Conservation (phyloP, 1,140 invertebrate species). For the Chelonus insularis region DNA sequence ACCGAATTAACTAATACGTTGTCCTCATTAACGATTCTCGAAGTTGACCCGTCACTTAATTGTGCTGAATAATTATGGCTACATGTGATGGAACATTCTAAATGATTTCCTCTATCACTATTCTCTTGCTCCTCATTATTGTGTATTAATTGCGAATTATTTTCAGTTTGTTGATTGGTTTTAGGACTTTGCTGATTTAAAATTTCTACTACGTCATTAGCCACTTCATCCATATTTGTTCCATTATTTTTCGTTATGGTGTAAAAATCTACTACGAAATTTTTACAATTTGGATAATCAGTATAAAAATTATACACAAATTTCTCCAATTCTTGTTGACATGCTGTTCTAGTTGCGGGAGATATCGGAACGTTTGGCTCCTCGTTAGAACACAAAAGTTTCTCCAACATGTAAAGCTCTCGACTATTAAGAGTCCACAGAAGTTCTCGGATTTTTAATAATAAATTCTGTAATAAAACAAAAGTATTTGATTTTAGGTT, state of each 20-base stretch:
- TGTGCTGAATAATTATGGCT: too few relatives aligned
- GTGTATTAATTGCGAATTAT: too few relatives aligned
- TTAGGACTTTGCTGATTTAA: conserved; percentile 36
- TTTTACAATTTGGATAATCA: conserved; percentile 69
- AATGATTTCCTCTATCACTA: neutral
- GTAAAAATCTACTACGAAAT: conserved; percentile 64
- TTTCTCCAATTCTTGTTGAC: conserved; percentile 66
- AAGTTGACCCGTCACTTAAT: too few relatives aligned
- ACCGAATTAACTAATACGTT: too few relatives aligned
- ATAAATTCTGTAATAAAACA: conserved; percentile 67
- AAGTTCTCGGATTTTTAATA: conserved; percentile 85
- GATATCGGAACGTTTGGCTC: conserved; percentile 63
- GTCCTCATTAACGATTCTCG: too few relatives aligned
- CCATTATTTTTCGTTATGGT: conserved; percentile 54
- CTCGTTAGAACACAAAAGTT: conserved; percentile 87
- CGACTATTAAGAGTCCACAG: conserved; percentile 82
- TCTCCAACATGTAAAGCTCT: conserved; percentile 84
- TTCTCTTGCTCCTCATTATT: neutral
- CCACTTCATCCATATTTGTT: conserved; percentile 54
- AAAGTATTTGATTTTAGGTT: neutral
- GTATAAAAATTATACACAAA: conserved; percentile 74
- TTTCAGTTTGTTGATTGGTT: conserved; percentile 15
- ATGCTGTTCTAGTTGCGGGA: conserved; percentile 45
- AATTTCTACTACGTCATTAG: conserved; percentile 50
- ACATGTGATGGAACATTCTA: too few relatives aligned